Conservation (phyloP, 2,113 vertebrate species). For the Periophthalmodon schlosseri region DNA sequence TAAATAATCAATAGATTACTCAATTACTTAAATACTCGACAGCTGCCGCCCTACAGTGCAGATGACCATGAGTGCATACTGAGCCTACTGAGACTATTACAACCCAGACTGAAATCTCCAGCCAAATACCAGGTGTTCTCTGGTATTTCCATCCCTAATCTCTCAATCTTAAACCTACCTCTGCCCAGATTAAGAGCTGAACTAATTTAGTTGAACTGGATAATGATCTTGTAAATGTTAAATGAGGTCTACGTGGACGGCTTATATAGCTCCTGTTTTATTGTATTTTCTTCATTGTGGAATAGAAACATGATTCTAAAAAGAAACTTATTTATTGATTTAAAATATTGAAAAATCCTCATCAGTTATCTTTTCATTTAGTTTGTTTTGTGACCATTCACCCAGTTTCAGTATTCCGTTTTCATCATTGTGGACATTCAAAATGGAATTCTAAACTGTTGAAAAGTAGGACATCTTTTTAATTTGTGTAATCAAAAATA, state of each 20-base stretch:
- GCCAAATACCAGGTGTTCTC: slow-evolving; percentile 45
- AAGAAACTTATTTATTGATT: neutral
- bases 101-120: slow-evolving; percentile 26
- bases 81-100: slow-evolving; percentile 6
- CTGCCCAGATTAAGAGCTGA: slow-evolving; percentile 57
- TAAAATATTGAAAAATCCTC: neutral
- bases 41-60: neutral
- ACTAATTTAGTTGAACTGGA: slow-evolving; percentile 50
- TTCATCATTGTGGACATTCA: slow-evolving; percentile 25
- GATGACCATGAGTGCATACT: neutral
- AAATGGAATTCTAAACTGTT: slow-evolving; percentile 41
- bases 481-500: slow-evolving; percentile 43
- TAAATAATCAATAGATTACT: too few species aligned
- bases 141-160: slow-evolving; percentile 58
- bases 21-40: too few species aligned
- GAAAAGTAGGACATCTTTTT: slow-evolving; percentile 45
- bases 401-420: slow-evolving; percentile 24
- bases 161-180: slow-evolving; percentile 49
- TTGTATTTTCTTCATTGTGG: neutral
- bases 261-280: neutral
- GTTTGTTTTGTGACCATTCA: neutral
- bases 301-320: neutral
- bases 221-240: slow-evolving; percentile 51
- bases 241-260: neutral
- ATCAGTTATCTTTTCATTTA: neutral